Base-by-base conservation (phyloP, 1,140 invertebrate species). In the Mactra quadrangularis region DNA sequence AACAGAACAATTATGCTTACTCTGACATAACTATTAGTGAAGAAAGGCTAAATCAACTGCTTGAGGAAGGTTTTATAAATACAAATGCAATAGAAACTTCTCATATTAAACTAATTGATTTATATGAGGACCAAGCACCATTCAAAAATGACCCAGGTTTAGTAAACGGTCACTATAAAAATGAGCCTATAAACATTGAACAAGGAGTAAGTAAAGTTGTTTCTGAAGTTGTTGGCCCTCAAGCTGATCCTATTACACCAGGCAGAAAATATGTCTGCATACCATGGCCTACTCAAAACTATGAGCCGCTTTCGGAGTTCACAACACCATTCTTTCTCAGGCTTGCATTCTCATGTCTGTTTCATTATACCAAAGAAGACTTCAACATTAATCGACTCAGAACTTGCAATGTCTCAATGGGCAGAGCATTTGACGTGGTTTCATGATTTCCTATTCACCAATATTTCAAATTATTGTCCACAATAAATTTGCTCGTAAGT, bases 381-480 rank as follows among this genome's bases (percentile, higher is more conserved):
- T 84, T 81, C 41, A 53, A 83, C 52, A 59, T 86, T 1, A 86
- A 86, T 47, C 45, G 85, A n/a, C 70, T 76, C 6, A 33, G 62
- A 15, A 68, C 79, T 35, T 74, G 66, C 31, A 22, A 74, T 86
- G 57, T 31, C 72, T 22, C 55, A 86, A 17, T 84, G 77, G 82
- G 82, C 85, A 47, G 77, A 86, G 15, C 85, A 86, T 74, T 35
- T 72, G 17, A 17, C 83, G 13, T 85, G 83, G 85, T 82, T 76
- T 64, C 29, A 53, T 57, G 82, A 1, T 85, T 82, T 84, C 71
- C 81, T n/a, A 52, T 74, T 22, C 82, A 87, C 45, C 68, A 35
- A 22, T 81, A 79, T 57, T 86, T 86, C 33, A 87, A 87, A 55
- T 82, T 87, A 71, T 86, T 45, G 75, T 85, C 11, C 79, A 86